These are phyloP conservation scores for Catagonus wagneri DNA, from an alignment of 2,113 vertebrate genomes.

Conservation along the genomic window DNA sequence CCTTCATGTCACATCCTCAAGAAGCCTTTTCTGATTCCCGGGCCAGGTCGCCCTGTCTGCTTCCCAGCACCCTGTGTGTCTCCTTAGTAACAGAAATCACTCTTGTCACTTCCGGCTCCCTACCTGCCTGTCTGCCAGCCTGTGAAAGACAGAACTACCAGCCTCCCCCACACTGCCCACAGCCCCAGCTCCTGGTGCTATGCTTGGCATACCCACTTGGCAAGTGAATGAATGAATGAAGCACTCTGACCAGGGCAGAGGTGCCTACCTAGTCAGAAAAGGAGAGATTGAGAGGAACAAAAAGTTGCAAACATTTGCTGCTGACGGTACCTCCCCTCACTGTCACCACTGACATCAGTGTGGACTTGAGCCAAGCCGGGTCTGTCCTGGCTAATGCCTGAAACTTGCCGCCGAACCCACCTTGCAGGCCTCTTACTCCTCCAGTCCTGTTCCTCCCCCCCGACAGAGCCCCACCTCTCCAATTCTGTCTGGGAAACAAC, in stretches of 20 bases:
- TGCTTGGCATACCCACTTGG: not conserved
- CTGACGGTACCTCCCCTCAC: not conserved
- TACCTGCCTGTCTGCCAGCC: not conserved
- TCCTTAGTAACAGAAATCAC: slow-evolving; percentile 63
- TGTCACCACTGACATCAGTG: not conserved
- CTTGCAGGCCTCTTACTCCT: not conserved
- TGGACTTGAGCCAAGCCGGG: not conserved
- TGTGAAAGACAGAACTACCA: not conserved
- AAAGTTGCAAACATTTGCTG: not conserved
- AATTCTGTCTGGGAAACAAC: not conserved
- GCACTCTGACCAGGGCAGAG: not conserved
- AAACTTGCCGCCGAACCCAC: not conserved
- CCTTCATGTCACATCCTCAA: not conserved
- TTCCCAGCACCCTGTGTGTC: not conserved
- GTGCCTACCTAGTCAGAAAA: not conserved
- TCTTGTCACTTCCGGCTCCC: slow-evolving; percentile 53
- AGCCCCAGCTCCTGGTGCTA: not conserved
- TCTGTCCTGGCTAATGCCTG: not conserved
- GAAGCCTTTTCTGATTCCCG: not conserved
- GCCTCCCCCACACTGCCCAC: not conserved
- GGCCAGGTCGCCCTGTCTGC: not conserved
- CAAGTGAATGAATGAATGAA: not conserved
- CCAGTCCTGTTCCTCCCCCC: not conserved
- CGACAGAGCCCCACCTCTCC: not conserved
- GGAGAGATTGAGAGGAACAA: not conserved